Evolutionary conservation across 2,888 invertebrate species (phyloP).

Genomic region (Koerneria pararmatus): DNA sequence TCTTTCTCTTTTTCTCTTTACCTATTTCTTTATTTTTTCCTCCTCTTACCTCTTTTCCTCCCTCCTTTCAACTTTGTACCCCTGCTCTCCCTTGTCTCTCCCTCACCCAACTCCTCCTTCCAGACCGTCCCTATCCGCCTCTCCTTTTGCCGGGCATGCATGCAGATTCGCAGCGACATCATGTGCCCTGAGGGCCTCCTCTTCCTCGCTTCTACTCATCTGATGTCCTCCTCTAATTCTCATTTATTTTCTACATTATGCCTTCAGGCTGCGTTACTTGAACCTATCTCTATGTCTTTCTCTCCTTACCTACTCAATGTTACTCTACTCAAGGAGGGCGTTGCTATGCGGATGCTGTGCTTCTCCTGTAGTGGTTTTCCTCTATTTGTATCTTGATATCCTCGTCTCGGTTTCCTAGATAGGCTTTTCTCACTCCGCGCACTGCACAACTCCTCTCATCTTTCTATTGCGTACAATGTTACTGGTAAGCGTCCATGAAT

Average conservation of each 20-base stretch:
- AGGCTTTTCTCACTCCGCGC: too few species aligned
- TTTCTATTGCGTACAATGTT: too few species aligned
- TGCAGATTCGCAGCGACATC: background rate
- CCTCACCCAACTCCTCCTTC: constrained; percentile 11
- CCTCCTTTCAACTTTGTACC: constrained; percentile 12
- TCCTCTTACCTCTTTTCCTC: constrained; percentile 14
- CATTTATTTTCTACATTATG: constrained; percentile 11
- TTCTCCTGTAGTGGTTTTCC: too few species aligned
- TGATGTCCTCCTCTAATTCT: constrained; percentile 2
- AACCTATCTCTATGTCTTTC: background rate
- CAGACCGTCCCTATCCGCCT: constrained; percentile 23
- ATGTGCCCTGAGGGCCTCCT: background rate
- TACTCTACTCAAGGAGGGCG: too few species aligned
- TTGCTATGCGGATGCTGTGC: too few species aligned
- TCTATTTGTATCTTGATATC: too few species aligned
- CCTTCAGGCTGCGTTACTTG: background rate
- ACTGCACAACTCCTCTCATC: too few species aligned
- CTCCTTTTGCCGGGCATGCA: constrained; percentile 6
- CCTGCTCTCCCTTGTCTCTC: constrained; percentile 23
- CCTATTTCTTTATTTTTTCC: constrained; percentile 7
- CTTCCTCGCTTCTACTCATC: background rate
- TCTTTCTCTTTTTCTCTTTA: background rate
- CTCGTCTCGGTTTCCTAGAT: too few species aligned
- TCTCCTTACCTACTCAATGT: background rate
- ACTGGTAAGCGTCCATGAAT: too few species aligned